A percentile compares a stretch with the other conserved stretches of the same genome.
Evolutionary conservation across 2,113 vertebrate species (phyloP).

Genomic region (Ariopsis seemanni): DNA sequence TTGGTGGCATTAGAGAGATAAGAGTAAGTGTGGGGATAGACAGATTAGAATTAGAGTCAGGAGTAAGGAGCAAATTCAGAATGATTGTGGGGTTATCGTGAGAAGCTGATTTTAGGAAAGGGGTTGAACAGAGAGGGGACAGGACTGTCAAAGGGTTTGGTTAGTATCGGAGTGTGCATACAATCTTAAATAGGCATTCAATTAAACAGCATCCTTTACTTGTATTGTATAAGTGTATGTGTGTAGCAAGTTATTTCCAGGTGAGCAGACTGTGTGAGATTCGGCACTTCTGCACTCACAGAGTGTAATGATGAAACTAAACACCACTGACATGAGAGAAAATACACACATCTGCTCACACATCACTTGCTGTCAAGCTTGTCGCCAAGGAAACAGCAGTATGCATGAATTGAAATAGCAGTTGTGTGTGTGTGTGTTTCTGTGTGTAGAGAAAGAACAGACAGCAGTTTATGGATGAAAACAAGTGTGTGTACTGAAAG

Average conservation of each 20-base stretch:
- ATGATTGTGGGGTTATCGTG: background rate
- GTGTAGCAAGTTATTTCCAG: background rate
- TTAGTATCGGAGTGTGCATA: background rate
- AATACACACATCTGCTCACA: slow-evolving; percentile 32
- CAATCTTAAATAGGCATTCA: background rate
- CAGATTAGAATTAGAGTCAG: background rate
- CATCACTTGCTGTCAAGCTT: slow-evolving; percentile 34
- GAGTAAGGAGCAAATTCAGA: background rate
- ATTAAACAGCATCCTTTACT: background rate
- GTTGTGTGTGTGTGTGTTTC: background rate
- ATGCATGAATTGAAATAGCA: background rate
- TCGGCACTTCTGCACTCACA: slow-evolving; percentile 6
- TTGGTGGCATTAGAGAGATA: too few relatives aligned
- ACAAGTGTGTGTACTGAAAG: background rate
- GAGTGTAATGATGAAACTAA: slow-evolving; percentile 34
- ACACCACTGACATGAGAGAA: slow-evolving; percentile 24
- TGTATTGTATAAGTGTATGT: background rate
- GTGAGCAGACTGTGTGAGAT: slow-evolving; percentile 19
- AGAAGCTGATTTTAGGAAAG: background rate
- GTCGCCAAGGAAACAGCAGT: slow-evolving; percentile 19
- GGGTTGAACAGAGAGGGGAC: background rate
- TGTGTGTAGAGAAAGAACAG: background rate
- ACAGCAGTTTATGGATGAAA: background rate
- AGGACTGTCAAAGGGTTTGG: background rate
- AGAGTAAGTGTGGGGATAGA: background rate